Conservation (phyloP, 2,797 vertebrate genomes). For the Darevskia nairensis region DNA sequence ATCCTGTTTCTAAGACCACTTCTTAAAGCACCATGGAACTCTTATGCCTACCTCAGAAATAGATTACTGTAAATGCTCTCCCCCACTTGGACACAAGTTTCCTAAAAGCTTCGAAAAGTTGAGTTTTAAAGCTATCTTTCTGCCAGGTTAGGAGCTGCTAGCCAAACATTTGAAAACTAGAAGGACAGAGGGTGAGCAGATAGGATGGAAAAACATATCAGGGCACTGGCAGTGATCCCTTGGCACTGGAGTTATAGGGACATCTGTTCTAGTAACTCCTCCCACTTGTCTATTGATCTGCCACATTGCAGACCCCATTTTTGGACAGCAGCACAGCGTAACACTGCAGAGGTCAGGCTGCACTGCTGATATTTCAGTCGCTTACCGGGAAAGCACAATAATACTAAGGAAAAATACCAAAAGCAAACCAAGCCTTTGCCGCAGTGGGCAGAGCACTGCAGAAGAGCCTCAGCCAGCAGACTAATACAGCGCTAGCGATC, state of each 20-base stretch:
- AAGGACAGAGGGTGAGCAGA: background rate
- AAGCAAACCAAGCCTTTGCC: constrained; percentile 1
- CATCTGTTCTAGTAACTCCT: background rate
- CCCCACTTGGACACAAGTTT: background rate
- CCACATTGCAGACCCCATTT: background rate
- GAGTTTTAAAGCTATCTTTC: background rate
- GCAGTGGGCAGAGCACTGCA: constrained; percentile 18
- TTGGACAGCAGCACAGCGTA: background rate
- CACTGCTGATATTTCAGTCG: background rate
- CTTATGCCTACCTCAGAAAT: background rate
- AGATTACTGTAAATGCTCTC: background rate
- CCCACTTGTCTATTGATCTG: constrained; percentile 6
- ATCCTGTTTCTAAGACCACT: background rate
- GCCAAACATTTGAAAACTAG: background rate
- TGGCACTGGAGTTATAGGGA: background rate
- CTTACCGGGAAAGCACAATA: background rate
- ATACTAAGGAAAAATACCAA: constrained; percentile 11
- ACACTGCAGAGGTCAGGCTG: background rate
- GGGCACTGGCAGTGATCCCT: background rate
- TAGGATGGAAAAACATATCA: background rate
- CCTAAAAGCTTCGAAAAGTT: background rate
- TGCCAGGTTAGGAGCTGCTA: background rate
- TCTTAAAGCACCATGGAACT: background rate
- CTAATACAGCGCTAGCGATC: background rate
- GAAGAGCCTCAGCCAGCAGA: constrained; percentile 8